Percentiles rank a stretch among this genome's conserved stretches.
phyloP scores from a whole-genome alignment of 2,888 invertebrate genomes.

The Phasia obesa region DNA sequence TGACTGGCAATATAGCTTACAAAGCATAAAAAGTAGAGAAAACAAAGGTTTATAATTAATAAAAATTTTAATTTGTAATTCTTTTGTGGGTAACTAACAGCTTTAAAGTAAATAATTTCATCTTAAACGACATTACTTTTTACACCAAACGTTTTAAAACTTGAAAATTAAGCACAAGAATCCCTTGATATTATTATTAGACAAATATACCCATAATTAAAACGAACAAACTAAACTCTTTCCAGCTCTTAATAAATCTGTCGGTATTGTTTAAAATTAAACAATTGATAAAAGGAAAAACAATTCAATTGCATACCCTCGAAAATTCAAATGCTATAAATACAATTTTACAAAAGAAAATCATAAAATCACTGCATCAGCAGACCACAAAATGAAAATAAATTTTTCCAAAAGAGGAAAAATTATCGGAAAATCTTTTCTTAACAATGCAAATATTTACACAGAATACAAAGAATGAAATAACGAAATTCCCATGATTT shows the following conservation, averaged over 20 bases:
- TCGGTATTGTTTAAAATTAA: not conserved
- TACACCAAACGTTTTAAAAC: not conserved
- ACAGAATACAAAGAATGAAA: constrained; percentile 35
- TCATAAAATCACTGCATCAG: not conserved
- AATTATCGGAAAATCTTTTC: constrained; percentile 46
- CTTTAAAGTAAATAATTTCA: too few species aligned
- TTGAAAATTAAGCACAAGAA: not conserved
- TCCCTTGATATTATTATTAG: constrained; percentile 3
- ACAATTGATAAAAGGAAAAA: constrained; percentile 3
- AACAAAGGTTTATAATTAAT: too few species aligned
- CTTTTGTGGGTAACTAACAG: too few species aligned
- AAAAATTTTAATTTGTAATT: too few species aligned
- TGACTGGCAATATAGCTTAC: too few species aligned
- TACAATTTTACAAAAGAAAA: not conserved
- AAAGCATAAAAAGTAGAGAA: too few species aligned
- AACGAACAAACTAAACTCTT: constrained; percentile 7
- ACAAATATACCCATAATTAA: not conserved
- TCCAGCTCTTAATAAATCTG: not conserved
- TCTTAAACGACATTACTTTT: too few species aligned
- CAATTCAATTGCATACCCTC: not conserved
- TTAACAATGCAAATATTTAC: constrained; percentile 58
- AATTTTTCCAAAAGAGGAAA: not conserved
- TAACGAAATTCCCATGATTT: constrained; percentile 12
- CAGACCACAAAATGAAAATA: not conserved
- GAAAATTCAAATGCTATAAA: not conserved